Evolutionary conservation across 2,113 vertebrate species (phyloP), one percentile per base, ranked within the genome.

Genomic region (Lampris incognitus): DNA sequence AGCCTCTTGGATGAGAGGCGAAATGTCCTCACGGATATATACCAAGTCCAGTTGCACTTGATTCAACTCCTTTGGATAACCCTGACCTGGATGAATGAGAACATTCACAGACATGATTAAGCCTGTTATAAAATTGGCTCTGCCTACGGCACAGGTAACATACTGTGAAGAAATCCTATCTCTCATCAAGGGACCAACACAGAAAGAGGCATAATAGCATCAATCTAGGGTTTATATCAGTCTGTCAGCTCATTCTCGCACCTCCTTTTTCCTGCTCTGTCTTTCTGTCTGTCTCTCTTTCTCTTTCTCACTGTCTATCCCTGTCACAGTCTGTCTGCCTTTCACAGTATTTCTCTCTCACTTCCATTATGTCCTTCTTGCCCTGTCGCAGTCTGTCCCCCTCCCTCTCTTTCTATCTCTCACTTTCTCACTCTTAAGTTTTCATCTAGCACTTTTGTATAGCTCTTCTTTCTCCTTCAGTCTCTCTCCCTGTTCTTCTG

Each of bases 151-250:
- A n/a, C 11, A 24, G 56, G 66, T 61, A 8, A 69, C 11, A n/a
- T 39, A 58, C 36, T 11, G 54, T 11, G 49, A 72, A 24, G 38
- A 69, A 64, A 76, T 68, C 44, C 57, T 50, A 48, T 65, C 61
- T 44, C 5, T 69, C 61, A 57, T 69, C 66, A 24, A 24, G 24
- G 24, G 24, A 24, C 38, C 36, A 40, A 40, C 54, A 40, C 13
- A n/a, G 8, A 50, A 9, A 74, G 46, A 56, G 49, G 11, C 52
- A 9, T 75, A 69, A 65, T 80, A 41, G 24, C 49, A 24, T 24
- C 24, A 24, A 24, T 24, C 24, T 24, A 24, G 24, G 24, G 24
- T 24, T 24, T 24, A 24, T 24, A 24, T 24, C 24, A 24, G 24
- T 24, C 24, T 24, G 24, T 24, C 24, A 24, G 24, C 24, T 24